These are phyloP conservation scores for Latrodectus geometricus DNA, from an alignment of 1,140 invertebrate species.

Conservation along the genomic window DNA sequence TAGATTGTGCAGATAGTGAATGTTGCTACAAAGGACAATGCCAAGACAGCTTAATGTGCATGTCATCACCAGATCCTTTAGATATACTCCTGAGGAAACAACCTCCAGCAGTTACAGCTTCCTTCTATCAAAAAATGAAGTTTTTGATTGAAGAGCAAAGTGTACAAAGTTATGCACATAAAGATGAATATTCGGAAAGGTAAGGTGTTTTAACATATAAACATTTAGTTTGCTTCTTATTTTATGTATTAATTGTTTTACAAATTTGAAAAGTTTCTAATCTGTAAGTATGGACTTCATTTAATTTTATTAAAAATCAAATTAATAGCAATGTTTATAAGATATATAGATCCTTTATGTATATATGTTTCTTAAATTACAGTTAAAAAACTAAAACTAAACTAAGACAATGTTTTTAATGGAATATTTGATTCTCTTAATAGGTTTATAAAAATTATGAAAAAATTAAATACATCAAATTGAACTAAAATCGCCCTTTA, in stretches of 20 bases:
- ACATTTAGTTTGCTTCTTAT: not conserved
- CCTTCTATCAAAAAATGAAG: constrained; percentile 97
- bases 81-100: constrained; percentile 94
- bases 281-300: not conserved
- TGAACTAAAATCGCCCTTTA: too few relatives aligned
- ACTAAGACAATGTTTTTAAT: too few relatives aligned
- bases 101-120: constrained; percentile 93
- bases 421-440: too few relatives aligned
- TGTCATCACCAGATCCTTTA: constrained; percentile 91
- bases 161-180: constrained; percentile 94
- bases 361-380: too few relatives aligned
- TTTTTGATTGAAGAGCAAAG: constrained; percentile 98
- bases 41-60: constrained; percentile 86
- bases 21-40: constrained; percentile 89
- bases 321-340: too few relatives aligned
- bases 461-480: too few relatives aligned
- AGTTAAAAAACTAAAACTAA: too few relatives aligned
- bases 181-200: constrained; percentile 97
- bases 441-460: too few relatives aligned
- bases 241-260: not conserved
- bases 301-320: not conserved
- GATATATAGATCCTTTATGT: too few relatives aligned
- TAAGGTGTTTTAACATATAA: constrained; percentile 72
- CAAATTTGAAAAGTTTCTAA: not conserved
- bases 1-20: constrained; percentile 97